Conservation (phyloP, 2,113 vertebrate species). For the Microcebus murinus region DNA sequence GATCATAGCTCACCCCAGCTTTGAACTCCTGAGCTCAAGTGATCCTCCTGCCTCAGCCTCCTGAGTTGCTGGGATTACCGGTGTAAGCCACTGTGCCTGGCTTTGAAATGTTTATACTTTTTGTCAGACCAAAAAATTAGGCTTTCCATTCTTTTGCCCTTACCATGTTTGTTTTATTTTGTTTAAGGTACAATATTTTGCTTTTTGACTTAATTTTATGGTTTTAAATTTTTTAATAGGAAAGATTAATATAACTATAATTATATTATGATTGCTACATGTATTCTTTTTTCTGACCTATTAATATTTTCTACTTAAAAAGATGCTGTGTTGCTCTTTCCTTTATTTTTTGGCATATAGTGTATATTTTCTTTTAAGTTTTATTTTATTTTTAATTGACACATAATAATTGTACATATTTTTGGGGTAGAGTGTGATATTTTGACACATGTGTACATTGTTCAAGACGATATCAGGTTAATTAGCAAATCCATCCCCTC, state of each 20-base stretch:
- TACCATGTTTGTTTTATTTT: background rate
- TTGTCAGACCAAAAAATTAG: conserved; percentile 3
- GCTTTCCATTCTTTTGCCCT: background rate
- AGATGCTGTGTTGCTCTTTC: background rate
- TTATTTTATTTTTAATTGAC: background rate
- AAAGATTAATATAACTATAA: background rate
- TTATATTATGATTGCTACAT: background rate
- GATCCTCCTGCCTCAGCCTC: too few relatives aligned
- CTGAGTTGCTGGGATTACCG: too few relatives aligned
- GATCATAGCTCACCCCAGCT: too few relatives aligned
- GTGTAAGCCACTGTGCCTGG: too few relatives aligned
- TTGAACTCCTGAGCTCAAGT: too few relatives aligned
- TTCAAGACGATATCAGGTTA: background rate
- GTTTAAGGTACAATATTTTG: background rate
- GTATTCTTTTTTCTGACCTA: background rate
- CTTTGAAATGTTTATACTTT: background rate
- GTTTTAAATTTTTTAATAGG: background rate
- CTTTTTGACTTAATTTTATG: background rate
- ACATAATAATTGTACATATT: background rate
- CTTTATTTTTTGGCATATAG: background rate
- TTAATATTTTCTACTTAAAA: background rate
- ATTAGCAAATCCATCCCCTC: background rate
- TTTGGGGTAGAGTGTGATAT: background rate
- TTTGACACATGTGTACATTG: background rate
- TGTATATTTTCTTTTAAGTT: background rate